Evolutionary conservation across 2,888 invertebrate species (phyloP).

Genomic region (Strigamia maritima): DNA sequence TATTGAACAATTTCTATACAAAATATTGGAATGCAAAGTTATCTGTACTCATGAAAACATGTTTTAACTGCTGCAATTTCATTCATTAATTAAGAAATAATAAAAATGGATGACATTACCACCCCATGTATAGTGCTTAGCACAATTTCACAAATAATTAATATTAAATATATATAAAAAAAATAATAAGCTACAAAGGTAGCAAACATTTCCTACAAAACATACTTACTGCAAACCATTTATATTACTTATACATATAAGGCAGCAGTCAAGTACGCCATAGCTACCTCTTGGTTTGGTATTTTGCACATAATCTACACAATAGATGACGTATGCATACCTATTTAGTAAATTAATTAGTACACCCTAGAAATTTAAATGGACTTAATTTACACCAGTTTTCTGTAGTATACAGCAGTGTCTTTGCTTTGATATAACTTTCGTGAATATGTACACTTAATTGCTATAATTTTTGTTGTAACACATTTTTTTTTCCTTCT

Average conservation of each 20-base stretch:
- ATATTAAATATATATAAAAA: slow-evolving; percentile 9
- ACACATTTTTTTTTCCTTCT: neutral
- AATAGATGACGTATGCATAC: slow-evolving; percentile 16
- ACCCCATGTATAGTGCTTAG: neutral
- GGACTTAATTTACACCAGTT: slow-evolving; percentile 19
- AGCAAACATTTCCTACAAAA: slow-evolving; percentile 19
- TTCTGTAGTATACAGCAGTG: neutral
- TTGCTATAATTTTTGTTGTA: neutral
- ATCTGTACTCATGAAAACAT: neutral
- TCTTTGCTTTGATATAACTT: neutral
- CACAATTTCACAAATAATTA: neutral
- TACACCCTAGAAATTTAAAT: slow-evolving; percentile 3
- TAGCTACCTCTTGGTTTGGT: neutral
- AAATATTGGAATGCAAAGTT: neutral
- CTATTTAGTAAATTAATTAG: slow-evolving; percentile 6
- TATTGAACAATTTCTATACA: neutral
- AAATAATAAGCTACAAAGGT: slow-evolving; percentile 16
- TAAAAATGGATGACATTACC: neutral
- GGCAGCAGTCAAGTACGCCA: slow-evolving; percentile 6
- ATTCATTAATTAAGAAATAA: neutral
- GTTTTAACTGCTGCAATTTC: neutral
- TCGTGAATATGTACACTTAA: slow-evolving; percentile 15
- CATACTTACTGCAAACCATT: slow-evolving; percentile 10
- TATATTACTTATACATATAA: neutral
- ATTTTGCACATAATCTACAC: slow-evolving; percentile 7